Base-by-base conservation (phyloP, 2,888 invertebrate genomes). In the Tetanocera ferruginea region DNA sequence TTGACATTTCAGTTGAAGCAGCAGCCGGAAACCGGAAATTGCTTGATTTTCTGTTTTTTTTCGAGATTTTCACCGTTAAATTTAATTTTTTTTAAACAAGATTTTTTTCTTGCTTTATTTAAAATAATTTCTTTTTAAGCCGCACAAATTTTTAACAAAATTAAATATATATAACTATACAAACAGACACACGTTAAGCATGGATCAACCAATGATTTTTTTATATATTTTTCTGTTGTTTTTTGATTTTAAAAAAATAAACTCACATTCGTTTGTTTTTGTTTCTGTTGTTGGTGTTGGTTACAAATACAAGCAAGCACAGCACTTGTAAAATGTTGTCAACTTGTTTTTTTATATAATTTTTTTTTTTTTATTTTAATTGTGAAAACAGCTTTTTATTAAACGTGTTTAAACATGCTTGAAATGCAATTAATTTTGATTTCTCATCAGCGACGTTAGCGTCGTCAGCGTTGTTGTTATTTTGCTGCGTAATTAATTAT, bases 1-100 rank as follows among this genome's bases (percentile, higher is more conserved):
- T 78, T 78, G 74, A 69, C 64, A 64, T 52, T 43, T 19, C 73
- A 55, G 55, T 72, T 72, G 64, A 72, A 60, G 17, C 19, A 51
- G 34, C 80, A 81, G 80, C 76, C 83, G 85, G 85, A 86, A 86
- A 82, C 82, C 86, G 85, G 85, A 85, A 86, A 86, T 86, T 86
- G 84, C 84, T 31, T 76, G 19, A 71, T 57, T 76, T 71, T 60
- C 57, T 43, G 66, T 69, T 43, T 73, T 80, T 80, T 79, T 62
- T 70, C 70, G 51, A 8, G 60, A 60, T 19, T 55, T 81, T 77
- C 55, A 74, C 67, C 75, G 64, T 64, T 55, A 51, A 70, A 73
- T 73, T 73, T 6, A 60, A 49, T 43, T 71, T 34, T 43, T 62
- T 51, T 52, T 28, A 19, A 25, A 25, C 55, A 17, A 51, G n/a